Conservation (phyloP, 2,797 vertebrate species). For the Alosa sapidissima region DNA sequence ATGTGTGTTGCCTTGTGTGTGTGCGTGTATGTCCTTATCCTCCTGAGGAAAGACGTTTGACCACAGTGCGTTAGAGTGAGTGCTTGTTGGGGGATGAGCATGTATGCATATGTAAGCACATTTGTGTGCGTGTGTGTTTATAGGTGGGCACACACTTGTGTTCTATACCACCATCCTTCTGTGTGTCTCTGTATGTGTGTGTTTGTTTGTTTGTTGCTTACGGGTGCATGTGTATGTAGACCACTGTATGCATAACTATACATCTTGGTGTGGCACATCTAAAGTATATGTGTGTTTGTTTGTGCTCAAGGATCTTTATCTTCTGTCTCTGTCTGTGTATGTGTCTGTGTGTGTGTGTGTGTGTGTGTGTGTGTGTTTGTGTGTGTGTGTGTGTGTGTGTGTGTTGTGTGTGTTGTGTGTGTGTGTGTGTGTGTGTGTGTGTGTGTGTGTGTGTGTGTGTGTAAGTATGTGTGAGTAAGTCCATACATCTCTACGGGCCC, state of each 20-base stretch:
- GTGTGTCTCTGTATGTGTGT: neutral
- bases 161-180: neutral
- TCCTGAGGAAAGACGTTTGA: neutral
- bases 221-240: neutral
- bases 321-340: neutral
- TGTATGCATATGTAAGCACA: neutral
- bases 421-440: neutral
- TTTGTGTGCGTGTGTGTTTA: neutral
- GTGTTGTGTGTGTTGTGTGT: neutral
- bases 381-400: neutral
- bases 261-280: neutral
- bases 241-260: neutral
- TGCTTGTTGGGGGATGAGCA: neutral
- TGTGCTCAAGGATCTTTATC: neutral
- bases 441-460: slow-evolving; percentile 13
- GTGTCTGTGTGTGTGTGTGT: neutral
- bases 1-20: neutral
- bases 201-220: neutral
- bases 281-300: neutral
- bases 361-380: slow-evolving; percentile 2
- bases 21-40: neutral
- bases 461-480: neutral
- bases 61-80: too few relatives aligned
- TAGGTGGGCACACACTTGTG: neutral
- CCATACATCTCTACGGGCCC: neutral